Percentiles rank a stretch among this genome's conserved stretches.
Conservation (phyloP, 2,888 invertebrate genomes). For the Mechanitis messenoides region DNA sequence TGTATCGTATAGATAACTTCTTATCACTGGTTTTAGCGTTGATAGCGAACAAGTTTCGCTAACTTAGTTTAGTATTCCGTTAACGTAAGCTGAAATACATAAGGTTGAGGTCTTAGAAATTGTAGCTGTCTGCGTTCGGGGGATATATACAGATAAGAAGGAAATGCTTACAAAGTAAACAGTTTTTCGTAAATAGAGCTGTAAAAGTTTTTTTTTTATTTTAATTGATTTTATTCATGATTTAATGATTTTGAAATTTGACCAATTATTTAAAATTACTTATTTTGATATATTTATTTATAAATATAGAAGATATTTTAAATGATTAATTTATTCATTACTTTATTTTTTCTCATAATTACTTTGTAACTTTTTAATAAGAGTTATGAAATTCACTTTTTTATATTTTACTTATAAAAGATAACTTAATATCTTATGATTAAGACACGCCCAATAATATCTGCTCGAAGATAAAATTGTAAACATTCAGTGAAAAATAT, state of each 20-base stretch:
- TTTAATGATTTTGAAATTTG: background rate
- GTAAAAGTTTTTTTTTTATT: background rate
- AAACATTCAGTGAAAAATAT: no score
- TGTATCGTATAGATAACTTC: constrained; percentile 31
- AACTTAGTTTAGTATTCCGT: constrained; percentile 35
- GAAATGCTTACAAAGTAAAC: constrained; percentile 3
- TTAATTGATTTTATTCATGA: background rate
- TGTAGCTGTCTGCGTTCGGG: constrained; percentile 23
- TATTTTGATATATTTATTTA: no score
- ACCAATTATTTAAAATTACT: background rate
- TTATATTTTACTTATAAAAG: no score
- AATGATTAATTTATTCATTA: no score
- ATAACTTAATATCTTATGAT: no score
- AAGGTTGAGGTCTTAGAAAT: constrained; percentile 31
- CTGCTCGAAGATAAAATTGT: no score
- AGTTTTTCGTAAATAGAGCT: background rate
- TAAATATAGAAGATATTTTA: no score
- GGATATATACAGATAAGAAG: constrained; percentile 17
- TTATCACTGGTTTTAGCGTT: constrained; percentile 35
- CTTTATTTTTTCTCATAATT: no score
- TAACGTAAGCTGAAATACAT: constrained; percentile 33
- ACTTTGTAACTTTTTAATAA: no score
- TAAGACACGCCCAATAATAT: no score
- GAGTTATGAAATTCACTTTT: no score
- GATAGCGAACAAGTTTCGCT: constrained; percentile 32